Percentiles rank a stretch among this genome's conserved stretches.
Evolutionary conservation across 2,888 invertebrate genomes (phyloP).

Genomic region (Hartigia nigra): DNA sequence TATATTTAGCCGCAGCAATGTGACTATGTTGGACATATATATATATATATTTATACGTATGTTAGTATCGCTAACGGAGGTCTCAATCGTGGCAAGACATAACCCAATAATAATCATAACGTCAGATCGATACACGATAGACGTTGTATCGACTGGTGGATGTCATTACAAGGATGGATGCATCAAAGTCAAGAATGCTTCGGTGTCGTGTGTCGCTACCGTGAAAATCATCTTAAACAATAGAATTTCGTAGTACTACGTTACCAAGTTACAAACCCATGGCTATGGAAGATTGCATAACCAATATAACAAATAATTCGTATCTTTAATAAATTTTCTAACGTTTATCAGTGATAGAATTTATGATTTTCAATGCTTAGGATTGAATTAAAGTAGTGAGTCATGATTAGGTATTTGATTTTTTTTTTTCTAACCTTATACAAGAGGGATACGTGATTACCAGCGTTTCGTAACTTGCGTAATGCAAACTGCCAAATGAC

Average conservation of each 20-base stretch:
- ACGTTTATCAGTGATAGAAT: neutral
- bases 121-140: slow-evolving; percentile 59
- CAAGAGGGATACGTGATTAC: neutral
- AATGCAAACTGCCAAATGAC: neutral
- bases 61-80: slow-evolving; percentile 49
- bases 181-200: slow-evolving; percentile 45
- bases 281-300: neutral
- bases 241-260: neutral
- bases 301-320: neutral
- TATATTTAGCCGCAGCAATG: slow-evolving; percentile 7
- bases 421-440: neutral
- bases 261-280: neutral
- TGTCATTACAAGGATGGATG: slow-evolving; percentile 46
- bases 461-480: neutral
- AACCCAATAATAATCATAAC: slow-evolving; percentile 57
- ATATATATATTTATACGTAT: slow-evolving; percentile 1
- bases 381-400: neutral
- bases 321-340: neutral
- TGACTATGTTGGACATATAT: neutral
- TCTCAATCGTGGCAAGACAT: slow-evolving; percentile 53
- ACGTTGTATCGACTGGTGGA: slow-evolving; percentile 44
- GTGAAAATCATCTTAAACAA: neutral
- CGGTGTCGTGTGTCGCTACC: slow-evolving; percentile 34
- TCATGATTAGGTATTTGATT: neutral
- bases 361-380: neutral